phyloP scores from a whole-genome alignment of 2,797 vertebrate genomes.

The Hyperoplus lanceolatus region DNA sequence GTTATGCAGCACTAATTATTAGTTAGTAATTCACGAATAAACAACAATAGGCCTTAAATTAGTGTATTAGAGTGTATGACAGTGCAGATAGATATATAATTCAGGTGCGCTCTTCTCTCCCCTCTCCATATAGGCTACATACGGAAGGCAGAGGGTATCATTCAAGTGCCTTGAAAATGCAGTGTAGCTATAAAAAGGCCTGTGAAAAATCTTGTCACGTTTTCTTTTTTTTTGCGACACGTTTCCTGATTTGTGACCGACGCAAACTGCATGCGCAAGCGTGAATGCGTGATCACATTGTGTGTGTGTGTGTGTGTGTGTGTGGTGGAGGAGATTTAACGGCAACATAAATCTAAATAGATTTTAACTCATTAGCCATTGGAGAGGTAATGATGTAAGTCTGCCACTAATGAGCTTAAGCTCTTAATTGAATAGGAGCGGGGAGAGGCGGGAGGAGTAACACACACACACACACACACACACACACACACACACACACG shows the following conservation, averaged over 20 bases:
- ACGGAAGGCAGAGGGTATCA: slow-evolving; percentile 65
- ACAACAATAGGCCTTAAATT: slow-evolving; percentile 30
- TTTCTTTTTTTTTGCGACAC: slow-evolving; percentile 39
- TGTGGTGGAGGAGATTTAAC: slow-evolving; percentile 72
- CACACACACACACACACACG: slow-evolving; percentile 30
- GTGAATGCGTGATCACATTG: neutral
- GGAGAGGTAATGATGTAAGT: slow-evolving; percentile 84
- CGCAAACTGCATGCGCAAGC: neutral
- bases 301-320: slow-evolving; percentile 22
- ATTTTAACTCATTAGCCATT: slow-evolving; percentile 85
- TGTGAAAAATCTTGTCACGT: slow-evolving; percentile 42
- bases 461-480: slow-evolving; percentile 35
- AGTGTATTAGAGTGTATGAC: slow-evolving; percentile 10
- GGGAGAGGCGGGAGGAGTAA: slow-evolving; percentile 26
- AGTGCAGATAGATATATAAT: slow-evolving; percentile 28
- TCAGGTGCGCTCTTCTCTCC: slow-evolving; percentile 4
- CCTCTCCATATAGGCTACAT: slow-evolving; percentile 65
- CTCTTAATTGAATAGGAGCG: slow-evolving; percentile 83
- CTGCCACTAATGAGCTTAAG: slow-evolving; percentile 83
- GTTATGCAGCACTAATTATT: slow-evolving; percentile 54
- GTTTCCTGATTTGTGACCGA: slow-evolving; percentile 55
- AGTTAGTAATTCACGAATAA: slow-evolving; percentile 27
- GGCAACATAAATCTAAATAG: slow-evolving; percentile 85
- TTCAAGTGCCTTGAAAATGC: slow-evolving; percentile 78
- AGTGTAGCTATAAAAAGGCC: slow-evolving; percentile 73